phyloP scores from a whole-genome alignment of 2,113 vertebrate species.

The Ovis canadensis region DNA sequence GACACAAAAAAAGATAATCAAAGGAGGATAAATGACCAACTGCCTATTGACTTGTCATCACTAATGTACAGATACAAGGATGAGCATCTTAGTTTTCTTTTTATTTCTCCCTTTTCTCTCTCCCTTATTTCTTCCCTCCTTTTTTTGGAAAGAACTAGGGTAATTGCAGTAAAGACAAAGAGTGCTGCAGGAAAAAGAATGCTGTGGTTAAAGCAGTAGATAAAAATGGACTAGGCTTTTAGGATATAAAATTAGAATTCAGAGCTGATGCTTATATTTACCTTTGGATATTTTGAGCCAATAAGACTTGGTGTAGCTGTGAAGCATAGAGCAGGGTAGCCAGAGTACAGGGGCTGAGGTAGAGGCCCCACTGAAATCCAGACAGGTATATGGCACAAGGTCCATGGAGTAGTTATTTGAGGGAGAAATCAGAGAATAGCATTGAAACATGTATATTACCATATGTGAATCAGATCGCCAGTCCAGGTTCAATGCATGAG shows the following conservation, averaged over 20 bases:
- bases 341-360: not conserved
- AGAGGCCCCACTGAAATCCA: not conserved
- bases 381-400: fast-evolving
- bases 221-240: not conserved
- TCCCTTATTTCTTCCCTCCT: not conserved
- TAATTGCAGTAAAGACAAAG: not conserved
- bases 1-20: slow-evolving; percentile 43
- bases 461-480: not conserved
- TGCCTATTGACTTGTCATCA: not conserved
- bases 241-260: not conserved
- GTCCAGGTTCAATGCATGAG: not conserved
- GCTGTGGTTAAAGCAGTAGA: not conserved
- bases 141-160: not conserved
- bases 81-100: not conserved
- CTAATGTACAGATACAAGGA: not conserved
- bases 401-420: not conserved
- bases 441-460: not conserved
- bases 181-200: not conserved
- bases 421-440: not conserved
- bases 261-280: not conserved
- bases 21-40: slow-evolving; percentile 9
- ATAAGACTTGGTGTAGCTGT: not conserved
- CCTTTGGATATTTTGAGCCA: not conserved
- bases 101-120: fast-evolving
- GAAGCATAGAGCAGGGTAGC: not conserved